Base-by-base conservation (phyloP, 2,113 vertebrate genomes). In the Capreolus pygargus region DNA sequence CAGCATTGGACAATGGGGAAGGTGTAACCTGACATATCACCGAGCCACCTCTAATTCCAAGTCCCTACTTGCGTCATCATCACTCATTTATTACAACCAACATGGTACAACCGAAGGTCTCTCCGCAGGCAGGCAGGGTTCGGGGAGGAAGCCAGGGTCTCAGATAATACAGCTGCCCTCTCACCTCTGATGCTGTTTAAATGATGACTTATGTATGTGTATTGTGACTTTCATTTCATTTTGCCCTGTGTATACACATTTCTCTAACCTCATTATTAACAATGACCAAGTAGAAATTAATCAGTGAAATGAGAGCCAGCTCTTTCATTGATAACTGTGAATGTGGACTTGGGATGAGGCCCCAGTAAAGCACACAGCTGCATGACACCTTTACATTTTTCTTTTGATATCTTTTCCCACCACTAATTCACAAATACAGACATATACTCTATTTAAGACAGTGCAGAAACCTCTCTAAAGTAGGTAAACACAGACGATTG, bases 231-330 rank as follows among this genome's bases (percentile, higher is more conserved):
- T 94, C 67, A 88, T 78, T 95, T 92, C 7, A 25, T 94, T 86
- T 95, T 52, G 9, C 83, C 89, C 87, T 58, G 12, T 91, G 83
- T 97, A 96, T 91, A 97, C 91, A 96, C 39, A 91, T 93, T 91
- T 86, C 79, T 97, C 88, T 91, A 83, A 88, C 91, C 87, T 91
- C 55, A 50, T 70, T 89, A 95, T 96, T 97, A 96, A 86, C 81
- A 91, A 45, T 55, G 50, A 61, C 55, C 92, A 86, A 88, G 70
- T 83, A 54, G 92, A 97, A 94, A 97, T 96, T 97, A 94, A 93
- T 97, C 91, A 94, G 47, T 64, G 23, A 81, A 84, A 89, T 14
- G 50, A 93, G 27, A 60, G 55, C 83, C 67, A 93, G 91, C 30
- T 74, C 23, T 93, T 94, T 96, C 94, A 95, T n/a, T 96, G 86